A percentile compares a stretch with the other conserved stretches of the same genome.
Evolutionary conservation across 2,797 vertebrate species (phyloP).

Genomic region (Hirundo rustica): DNA sequence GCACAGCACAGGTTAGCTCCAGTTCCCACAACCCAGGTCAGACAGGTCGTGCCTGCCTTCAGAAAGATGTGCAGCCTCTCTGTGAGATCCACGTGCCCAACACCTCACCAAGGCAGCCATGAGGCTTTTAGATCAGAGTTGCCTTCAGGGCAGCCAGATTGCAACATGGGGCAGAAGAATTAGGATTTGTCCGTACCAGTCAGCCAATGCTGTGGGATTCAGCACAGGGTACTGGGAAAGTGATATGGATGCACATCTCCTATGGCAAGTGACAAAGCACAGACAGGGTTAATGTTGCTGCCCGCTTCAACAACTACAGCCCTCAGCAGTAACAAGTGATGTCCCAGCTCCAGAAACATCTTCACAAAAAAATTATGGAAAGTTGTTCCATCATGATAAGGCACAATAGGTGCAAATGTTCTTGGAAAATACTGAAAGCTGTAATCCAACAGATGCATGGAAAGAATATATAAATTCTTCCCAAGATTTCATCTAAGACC

Average conservation of each 20-base stretch:
- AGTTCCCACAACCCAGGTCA: background rate
- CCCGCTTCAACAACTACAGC: background rate
- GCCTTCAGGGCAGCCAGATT: background rate
- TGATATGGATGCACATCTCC: background rate
- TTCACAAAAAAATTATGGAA: background rate
- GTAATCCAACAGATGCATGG: background rate
- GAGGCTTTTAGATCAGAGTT: background rate
- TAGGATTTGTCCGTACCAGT: background rate
- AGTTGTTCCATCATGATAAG: background rate
- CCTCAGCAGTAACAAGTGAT: background rate
- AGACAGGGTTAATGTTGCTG: background rate
- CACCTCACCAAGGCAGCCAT: background rate
- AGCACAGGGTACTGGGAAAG: background rate
- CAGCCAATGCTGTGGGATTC: background rate
- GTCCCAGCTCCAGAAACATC: background rate
- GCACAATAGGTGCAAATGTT: background rate
- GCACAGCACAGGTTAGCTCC: background rate
- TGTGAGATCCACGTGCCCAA: rapidly evolving
- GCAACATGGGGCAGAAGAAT: background rate
- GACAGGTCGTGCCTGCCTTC: rapidly evolving
- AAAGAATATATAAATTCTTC: conserved; percentile 14
- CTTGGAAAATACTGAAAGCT: background rate
- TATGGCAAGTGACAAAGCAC: background rate
- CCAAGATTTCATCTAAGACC: background rate
- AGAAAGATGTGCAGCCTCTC: background rate